phyloP scores from a whole-genome alignment of 2,888 invertebrate genomes.

The Trissonchulus sp. region DNA sequence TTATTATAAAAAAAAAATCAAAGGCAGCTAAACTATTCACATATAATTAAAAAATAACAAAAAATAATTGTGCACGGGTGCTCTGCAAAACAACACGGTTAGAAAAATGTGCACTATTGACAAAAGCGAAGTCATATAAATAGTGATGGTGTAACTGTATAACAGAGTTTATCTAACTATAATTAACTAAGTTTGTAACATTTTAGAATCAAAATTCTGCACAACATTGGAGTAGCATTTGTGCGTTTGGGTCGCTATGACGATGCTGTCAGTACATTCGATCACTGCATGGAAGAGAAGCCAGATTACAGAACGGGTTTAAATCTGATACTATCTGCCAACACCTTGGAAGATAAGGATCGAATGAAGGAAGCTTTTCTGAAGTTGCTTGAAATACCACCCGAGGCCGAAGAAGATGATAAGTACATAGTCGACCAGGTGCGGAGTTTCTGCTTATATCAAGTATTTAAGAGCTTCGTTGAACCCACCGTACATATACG shows the following conservation, averaged over 20 bases:
- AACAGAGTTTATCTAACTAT: too few relatives aligned
- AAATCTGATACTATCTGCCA: slow-evolving; percentile 67
- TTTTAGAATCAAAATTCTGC: slow-evolving; percentile 83
- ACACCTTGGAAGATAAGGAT: slow-evolving; percentile 69
- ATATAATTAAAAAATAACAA: too few relatives aligned
- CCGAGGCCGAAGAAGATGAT: slow-evolving; percentile 70
- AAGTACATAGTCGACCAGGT: slow-evolving; percentile 57
- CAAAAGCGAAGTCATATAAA: too few relatives aligned
- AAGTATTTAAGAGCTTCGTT: too few relatives aligned
- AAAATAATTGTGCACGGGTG: too few relatives aligned
- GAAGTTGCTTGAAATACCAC: slow-evolving; percentile 76
- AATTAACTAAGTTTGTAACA: too few relatives aligned
- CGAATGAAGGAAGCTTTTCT: slow-evolving; percentile 88
- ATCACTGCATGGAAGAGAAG: slow-evolving; percentile 94
- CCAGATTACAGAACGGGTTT: slow-evolving; percentile 77
- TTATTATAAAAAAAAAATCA: too few relatives aligned
- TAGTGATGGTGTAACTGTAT: too few relatives aligned
- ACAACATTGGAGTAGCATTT: slow-evolving; percentile 89
- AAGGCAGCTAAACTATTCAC: too few relatives aligned
- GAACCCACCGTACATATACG: too few relatives aligned
- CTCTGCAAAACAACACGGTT: too few relatives aligned
- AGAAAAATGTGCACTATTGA: too few relatives aligned
- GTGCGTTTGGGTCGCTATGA: slow-evolving; percentile 92
- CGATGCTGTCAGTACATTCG: slow-evolving; percentile 91
- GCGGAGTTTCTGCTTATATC: background rate